Evolutionary conservation across 2,113 vertebrate genomes (phyloP), one percentile per base, ranked within the genome.

Genomic region (Connochaetes taurinus): DNA sequence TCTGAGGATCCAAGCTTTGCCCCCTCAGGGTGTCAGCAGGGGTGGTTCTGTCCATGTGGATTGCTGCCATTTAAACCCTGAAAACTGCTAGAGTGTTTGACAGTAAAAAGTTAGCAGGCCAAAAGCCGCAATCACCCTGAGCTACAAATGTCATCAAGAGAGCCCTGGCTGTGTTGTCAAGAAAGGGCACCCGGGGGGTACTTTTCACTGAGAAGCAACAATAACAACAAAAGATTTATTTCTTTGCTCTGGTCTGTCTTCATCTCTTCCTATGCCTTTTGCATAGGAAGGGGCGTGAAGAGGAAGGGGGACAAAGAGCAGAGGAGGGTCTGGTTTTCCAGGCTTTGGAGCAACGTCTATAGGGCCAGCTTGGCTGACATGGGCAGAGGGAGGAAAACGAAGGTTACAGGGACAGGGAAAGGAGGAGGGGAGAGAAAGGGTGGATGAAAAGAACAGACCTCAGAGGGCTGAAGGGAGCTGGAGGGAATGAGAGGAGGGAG

Each of bases 11-110:
- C 53, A 64, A 40, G 80, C 62, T 90, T 95, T 74, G 23, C 62
- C 27, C 52, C 87, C 29, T 92, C 25, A 23, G 60, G 87, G 45
- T 60, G 8, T 83, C 96, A 57, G 90, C 67, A 78, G 74, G 95
- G 36, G 25, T 78, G 78, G 3, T 33, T 95, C 62, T 92, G 67
- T 96, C 64, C 74, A 33, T n/a, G 31, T 50, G 7, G 9, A 31
- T 40, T 55, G 25, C 29, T 85, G 55, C 40, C 95, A 82, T 82
- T 94, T 40, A 95, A 86, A 95, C 36, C 58, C 89, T 94, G 96
- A 58, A 90, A 92, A 80, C 55, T 5, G 12, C 62, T 58, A 4
- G 21, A 3, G 17, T 36, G 93, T 47, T 52, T 87, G 94, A 94
- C 90, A 82, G 91, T 80, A 76, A 94, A 57, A 95, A 85, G 71